Base-by-base conservation (phyloP, 2,888 invertebrate genomes). In the Cephus pygmeus region DNA sequence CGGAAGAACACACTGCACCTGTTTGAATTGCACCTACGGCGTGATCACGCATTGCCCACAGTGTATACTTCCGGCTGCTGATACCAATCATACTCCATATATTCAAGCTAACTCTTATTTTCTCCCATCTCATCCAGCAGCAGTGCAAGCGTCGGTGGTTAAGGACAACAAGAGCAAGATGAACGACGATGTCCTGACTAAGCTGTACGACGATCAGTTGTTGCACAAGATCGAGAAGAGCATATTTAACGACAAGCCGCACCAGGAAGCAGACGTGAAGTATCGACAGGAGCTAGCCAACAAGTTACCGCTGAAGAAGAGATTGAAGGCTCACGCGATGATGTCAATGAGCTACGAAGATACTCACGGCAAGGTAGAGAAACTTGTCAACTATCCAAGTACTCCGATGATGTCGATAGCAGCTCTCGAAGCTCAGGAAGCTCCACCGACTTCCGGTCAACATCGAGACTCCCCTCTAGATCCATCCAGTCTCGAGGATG, bases 281-380 rank as follows among this genome's bases (percentile, higher is more conserved):
- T 85, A 82, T 77, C 86, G 86, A 3, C 81, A 80, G 3, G 86
- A 87, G 12, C 77, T 85, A 3, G 85, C 87, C 68, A 88, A 85
- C 73, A 91, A 88, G 73, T 76, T 91, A 73, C 91, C 91, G 6
- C 80, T 90, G 23, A 91, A 91, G 75, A 91, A 91, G 77, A 84
- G 91, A 69, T 79, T 88, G 30, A 90, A 87, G 71, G 89, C 87
- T 3, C 86, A 86, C 23, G 83, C 84, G 31, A 87, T 88, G 83
- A 85, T 87, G 84, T 79, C 87, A 1, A 78, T 83, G 78, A 77
- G 31, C 23, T 87, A 84, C 35, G 83, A 84, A 1, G 85, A 87
- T 3, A 34, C 83, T 33, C 76, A 83, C 9, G 83, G 88, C 34
- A 88, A 88, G 75, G 76, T 81, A 1, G 84, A 87, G 34, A 85